Evolutionary conservation across 2,888 invertebrate genomes (phyloP), one percentile per base, ranked within the genome.

Genomic region (Polydesmus complanatus): DNA sequence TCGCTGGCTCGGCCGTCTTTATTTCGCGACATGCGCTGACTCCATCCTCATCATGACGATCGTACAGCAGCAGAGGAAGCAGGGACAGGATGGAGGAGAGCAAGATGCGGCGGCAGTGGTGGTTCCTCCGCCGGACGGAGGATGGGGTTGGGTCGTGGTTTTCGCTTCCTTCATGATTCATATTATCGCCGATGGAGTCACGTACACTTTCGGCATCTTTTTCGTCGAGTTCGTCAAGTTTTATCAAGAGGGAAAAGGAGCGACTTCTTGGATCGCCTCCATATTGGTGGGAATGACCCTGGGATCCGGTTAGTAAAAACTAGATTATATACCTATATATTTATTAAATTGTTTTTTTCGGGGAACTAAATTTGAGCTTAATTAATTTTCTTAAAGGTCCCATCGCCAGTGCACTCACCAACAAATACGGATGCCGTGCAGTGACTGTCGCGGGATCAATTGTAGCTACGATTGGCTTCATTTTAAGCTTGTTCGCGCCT

Each of bases 151-250:
- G 91, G 80, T 87, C 75, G 88, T 94, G 58, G 93, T 93, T 60
- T 86, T 92, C 71, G 92, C 88, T 25, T 94, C 94, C 5, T 96
- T 97, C 77, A 86, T 95, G 85, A 90, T 97, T 69, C 96, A 97
- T 77, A 83, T 91, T 68, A 82, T 90, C 76, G 95, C 94, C 67
- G 97, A 97, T 75, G 97, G 97, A 62, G 88, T 97, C 74, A 96
- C 95, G 58, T 97, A 97, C 77, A 92, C 95, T 19, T 96, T 96
- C 74, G 97, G 97, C 60, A 84, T 96, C 64, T 90, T 96, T 76
- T 88, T 89, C 75, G 81, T 83, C 66, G 88, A 91, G 74, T 86
- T 96, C 72, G 78, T 91, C 67, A 77, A 80, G 63, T 87, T 90
- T 76, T 96, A 94, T 74, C 75, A 83, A 3, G 87, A 86, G 71